Base-by-base conservation (phyloP, 2,888 invertebrate species). In the Diplazon laetatorius region DNA sequence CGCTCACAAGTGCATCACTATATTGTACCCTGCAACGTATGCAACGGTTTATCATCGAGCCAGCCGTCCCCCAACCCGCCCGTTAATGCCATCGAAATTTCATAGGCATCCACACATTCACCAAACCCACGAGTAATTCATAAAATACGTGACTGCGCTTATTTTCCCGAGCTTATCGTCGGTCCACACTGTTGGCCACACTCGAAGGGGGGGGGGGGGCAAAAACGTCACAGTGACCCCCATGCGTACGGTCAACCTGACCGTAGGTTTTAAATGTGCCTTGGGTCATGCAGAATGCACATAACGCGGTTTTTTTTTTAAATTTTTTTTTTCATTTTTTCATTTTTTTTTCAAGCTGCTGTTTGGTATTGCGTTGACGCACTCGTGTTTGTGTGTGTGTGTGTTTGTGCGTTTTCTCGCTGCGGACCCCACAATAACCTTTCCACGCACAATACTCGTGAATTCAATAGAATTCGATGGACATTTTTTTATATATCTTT, bases 121-220 rank as follows among this genome's bases (percentile, higher is more conserved):
- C 39, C 60, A 50, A 46, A 65, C 52, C 59, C 74, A 74, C 74
- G 71, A 60, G 77, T 83, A 85, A 88, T 87, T 86, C 84, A 87
- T 86, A 85, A 88, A 87, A 87, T 88, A 89, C 88, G 88, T 89
- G 89, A 89, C 88, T 86, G 81, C 75, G 87, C 88, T 87, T 87
- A 87, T 87, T 88, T 86, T 84, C 82, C 42, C 66, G 69, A 59
- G 86, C 89, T 89, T 89, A 89, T 89, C 88, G 86, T 83, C 73
- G 72, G 80, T 80, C 84, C 85, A 84, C 87, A 85, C 87, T 83
- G 85, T 82, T 78, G 77, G 50, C 50, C 63, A 25, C 78, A 77
- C 80, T 78, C 65, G 78, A 63, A 71, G 70, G 80, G 76, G 81
- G 76, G 78, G n/a, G n/a, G 30, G 6, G 30, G 2, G 30, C 30